Evolutionary conservation across 2,888 invertebrate genomes (phyloP).

Genomic region (Trissolcus brochymenae): DNA sequence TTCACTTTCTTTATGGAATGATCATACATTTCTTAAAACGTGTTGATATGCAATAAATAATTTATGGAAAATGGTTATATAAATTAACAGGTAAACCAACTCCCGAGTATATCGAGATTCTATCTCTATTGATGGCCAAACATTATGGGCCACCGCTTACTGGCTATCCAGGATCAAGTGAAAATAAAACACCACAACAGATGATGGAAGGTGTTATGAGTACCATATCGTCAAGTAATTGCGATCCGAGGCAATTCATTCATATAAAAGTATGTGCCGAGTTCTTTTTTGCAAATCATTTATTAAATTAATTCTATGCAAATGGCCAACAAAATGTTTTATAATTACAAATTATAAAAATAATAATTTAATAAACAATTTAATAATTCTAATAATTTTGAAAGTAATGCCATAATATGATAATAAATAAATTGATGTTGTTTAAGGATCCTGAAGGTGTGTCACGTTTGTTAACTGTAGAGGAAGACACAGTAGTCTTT

Average conservation of each 20-base stretch:
- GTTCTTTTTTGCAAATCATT: background rate
- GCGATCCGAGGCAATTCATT: conserved; percentile 71
- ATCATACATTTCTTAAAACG: conserved; percentile 2
- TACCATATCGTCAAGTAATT: conserved; percentile 68
- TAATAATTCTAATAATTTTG: background rate
- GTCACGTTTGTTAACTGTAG: conserved; percentile 66
- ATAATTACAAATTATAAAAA: background rate
- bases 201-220: conserved; percentile 73
- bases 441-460: conserved; percentile 66
- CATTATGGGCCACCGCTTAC: conserved; percentile 72
- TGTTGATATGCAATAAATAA: conserved; percentile 15
- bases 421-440: conserved; percentile 6
- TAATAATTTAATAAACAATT: background rate
- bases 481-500: conserved; percentile 72
- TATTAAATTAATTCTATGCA: background rate
- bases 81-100: conserved; percentile 65
- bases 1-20: background rate
- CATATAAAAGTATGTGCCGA: conserved; percentile 69
- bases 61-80: conserved; percentile 15
- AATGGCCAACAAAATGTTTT: background rate
- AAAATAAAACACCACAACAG: conserved; percentile 70
- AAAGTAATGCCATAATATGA: background rate
- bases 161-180: conserved; percentile 70
- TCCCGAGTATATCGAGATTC: conserved; percentile 70
- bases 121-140: conserved; percentile 70